Evolutionary conservation across 2,113 vertebrate genomes (phyloP), one percentile per base, ranked within the genome.

Genomic region (Ursus arctos): DNA sequence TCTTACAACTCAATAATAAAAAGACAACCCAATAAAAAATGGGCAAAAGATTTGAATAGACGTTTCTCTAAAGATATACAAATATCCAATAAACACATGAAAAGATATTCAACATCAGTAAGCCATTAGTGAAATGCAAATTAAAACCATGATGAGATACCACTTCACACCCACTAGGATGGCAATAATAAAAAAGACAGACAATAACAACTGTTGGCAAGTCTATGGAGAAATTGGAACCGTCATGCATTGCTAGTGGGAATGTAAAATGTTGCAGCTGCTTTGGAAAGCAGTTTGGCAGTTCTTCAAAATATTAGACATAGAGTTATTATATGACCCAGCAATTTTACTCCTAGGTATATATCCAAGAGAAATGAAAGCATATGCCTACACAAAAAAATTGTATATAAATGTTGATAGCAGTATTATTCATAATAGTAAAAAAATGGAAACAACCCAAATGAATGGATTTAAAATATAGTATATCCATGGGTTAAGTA

Each of bases 191-290:
- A 93, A 77, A 77, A 67, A 93, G 72, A 93, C 14, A 63, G 80
- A 84, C 67, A 74, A 67, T 93, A 77, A 93, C 47, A 86, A 94
- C 72, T 79, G 57, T 79, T 77, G 83, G 59, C 49, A 94, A 87
- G 71, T 22, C 67, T 43, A 47, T 19, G n/a, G 21, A 79, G 82
- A 94, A 94, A 79, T 47, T 79, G 72, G 83, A 86, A 57, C n/a
- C 59, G 77, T 93, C 92, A n/a, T n/a, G 79, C 72, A 67, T 65
- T 53, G 59, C 57, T 77, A 33, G 28, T 57, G 51, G 28, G 74
- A 53, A 91, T 79, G n/a, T 40, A 65, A 79, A 79, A 90, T 90
- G 88, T 33, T 61, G 59, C 74, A 91, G 88, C 59, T 91, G 88
- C 57, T 79, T 91, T 91, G 57, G 43, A 28, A 90, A 79, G 63